Percentiles rank a stretch among this genome's conserved stretches.
phyloP scores from a whole-genome alignment of 2,113 vertebrate species.

The Vulpes vulpes region DNA sequence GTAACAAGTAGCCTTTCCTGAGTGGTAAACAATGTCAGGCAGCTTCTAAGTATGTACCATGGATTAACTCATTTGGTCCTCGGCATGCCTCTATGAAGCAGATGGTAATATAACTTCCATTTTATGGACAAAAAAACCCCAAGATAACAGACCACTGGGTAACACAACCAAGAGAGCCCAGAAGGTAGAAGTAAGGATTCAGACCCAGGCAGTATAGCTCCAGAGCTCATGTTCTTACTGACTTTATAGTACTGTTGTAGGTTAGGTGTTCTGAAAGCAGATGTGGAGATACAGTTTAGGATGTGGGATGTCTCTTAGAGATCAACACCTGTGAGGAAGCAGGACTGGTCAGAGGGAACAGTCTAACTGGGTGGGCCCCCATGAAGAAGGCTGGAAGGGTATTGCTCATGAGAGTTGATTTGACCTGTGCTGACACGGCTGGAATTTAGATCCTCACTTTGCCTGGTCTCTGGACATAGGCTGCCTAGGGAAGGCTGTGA shows the following conservation, averaged over 20 bases:
- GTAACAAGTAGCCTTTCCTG: neutral
- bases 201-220: neutral
- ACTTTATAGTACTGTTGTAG: fast-evolving
- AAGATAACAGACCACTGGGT: neutral
- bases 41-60: neutral
- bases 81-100: neutral
- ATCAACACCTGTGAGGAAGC: neutral
- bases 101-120: neutral
- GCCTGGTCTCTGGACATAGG: neutral
- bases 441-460: neutral
- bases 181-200: neutral
- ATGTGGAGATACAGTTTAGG: neutral
- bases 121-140: slow-evolving; percentile 2
- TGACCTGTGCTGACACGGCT: neutral
- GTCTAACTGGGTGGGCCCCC: neutral
- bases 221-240: neutral
- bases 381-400: neutral
- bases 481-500: neutral
- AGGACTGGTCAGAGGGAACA: neutral
- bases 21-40: neutral
- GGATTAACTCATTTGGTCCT: slow-evolving; percentile 12
- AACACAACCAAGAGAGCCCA: neutral
- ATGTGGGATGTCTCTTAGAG: neutral
- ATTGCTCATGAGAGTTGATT: neutral
- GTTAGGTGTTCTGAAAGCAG: neutral